phyloP scores from a whole-genome alignment of 2,113 vertebrate species.

The Ranitomeya imitator region DNA sequence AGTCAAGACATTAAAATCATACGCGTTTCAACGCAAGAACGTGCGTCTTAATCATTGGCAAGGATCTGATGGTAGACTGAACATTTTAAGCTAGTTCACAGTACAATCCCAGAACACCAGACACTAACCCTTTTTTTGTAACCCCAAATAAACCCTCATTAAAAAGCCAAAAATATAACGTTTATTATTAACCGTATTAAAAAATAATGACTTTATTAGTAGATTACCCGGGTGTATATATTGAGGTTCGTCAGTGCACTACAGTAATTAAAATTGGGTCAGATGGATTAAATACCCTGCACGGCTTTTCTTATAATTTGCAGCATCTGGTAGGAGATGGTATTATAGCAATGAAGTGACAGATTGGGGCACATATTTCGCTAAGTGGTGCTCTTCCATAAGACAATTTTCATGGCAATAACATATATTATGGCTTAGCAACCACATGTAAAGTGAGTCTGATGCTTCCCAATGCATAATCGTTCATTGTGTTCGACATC shows the following conservation, averaged over 20 bases:
- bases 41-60: no score
- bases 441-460: conserved; percentile 7
- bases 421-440: conserved; percentile 39
- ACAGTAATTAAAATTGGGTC: conserved; percentile 55
- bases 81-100: no score
- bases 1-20: no score
- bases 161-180: no score
- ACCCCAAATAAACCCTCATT: no score
- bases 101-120: no score
- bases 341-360: conserved; percentile 45
- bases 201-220: conserved; percentile 3
- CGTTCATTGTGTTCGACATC: background rate
- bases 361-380: conserved; percentile 51
- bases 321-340: conserved; percentile 51
- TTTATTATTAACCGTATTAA: no score
- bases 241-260: background rate
- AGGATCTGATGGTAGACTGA: no score
- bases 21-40: no score
- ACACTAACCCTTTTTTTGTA: no score
- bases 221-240: background rate
- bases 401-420: conserved; percentile 37
- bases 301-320: conserved; percentile 37
- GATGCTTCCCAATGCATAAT: conserved; percentile 24
- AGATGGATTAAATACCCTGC: conserved; percentile 37
- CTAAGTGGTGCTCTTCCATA: conserved; percentile 40